phyloP scores from a whole-genome alignment of 2,888 invertebrate species.

The Apantesis nais region DNA sequence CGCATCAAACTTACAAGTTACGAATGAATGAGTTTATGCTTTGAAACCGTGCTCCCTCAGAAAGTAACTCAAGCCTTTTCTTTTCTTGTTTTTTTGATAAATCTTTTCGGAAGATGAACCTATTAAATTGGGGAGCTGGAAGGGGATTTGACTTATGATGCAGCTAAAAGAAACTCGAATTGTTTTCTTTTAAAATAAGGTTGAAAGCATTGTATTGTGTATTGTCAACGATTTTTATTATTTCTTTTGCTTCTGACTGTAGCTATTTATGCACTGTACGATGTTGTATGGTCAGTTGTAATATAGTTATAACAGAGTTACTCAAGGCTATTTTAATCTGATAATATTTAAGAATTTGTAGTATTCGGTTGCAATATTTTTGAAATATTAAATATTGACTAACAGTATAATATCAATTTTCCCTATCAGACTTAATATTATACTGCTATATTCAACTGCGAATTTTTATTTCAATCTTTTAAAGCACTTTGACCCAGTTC shows the following conservation, averaged over 20 bases:
- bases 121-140: background rate
- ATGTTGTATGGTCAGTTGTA: background rate
- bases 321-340: background rate
- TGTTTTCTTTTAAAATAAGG: background rate
- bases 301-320: background rate
- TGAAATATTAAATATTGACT: background rate
- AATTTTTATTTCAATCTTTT: conserved; percentile 7
- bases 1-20: conserved; percentile 59
- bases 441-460: conserved; percentile 1
- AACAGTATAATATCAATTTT: background rate
- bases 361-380: too few relatives aligned
- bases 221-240: background rate
- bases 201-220: background rate
- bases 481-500: conserved; percentile 17
- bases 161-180: background rate
- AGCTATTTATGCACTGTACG: background rate
- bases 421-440: background rate
- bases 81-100: conserved; percentile 26
- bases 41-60: conserved; percentile 20
- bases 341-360: background rate
- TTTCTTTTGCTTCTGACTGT: background rate
- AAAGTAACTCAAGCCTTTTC: conserved; percentile 25
- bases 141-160: background rate
- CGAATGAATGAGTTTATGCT: conserved; percentile 52
- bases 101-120: background rate